Evolutionary conservation across 2,113 vertebrate genomes (phyloP), one percentile per base, ranked within the genome.

Genomic region (Rhombomys opimus): DNA sequence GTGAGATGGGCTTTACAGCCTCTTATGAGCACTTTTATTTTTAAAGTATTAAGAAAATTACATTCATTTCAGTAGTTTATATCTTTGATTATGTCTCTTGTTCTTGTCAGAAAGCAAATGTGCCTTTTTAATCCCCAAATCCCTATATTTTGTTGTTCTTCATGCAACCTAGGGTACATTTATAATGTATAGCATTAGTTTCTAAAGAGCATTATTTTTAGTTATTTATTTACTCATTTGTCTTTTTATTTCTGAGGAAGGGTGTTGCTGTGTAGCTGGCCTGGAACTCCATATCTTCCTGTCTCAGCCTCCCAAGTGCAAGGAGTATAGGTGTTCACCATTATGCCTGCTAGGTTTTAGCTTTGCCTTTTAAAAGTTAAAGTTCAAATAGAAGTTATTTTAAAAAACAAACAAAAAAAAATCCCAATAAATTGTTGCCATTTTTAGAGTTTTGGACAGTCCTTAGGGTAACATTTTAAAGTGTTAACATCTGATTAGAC

Each of bases 1-100:
- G 27, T 35, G n/a, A 38, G 50, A 41, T 0, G 9, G 84, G 50
- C n/a, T 61, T 81, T 54, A n/a, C 13, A 76, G 30, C 35, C 35
- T 65, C 6, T 38, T 59, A 12, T 67, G 27, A 1, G 0, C 17
- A 25, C n/a, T 59, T 93, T 22, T 38, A 12, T 65, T 63, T 85
- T 94, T 20, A 52, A 72, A 73, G 18, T 87, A 50, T 67, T 46
- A n/a, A 85, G 17, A 78, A 75, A 76, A 41, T 68, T 12, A 20
- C 38, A 17, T 63, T 85, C 80, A 68, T 76, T 91, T 88, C 27
- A 78, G 41, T 30, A 57, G 17, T 92, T 54, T 72, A 10, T 52
- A 57, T 41, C 85, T 94, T 91, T 76, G 52, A 76, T 70, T 63
- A 87, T 89, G 25, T 88, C 68, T 87, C 46, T 63, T 41, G n/a